Evolutionary conservation across 2,113 vertebrate species (phyloP).

Genomic region (Isurus oxyrinchus): DNA sequence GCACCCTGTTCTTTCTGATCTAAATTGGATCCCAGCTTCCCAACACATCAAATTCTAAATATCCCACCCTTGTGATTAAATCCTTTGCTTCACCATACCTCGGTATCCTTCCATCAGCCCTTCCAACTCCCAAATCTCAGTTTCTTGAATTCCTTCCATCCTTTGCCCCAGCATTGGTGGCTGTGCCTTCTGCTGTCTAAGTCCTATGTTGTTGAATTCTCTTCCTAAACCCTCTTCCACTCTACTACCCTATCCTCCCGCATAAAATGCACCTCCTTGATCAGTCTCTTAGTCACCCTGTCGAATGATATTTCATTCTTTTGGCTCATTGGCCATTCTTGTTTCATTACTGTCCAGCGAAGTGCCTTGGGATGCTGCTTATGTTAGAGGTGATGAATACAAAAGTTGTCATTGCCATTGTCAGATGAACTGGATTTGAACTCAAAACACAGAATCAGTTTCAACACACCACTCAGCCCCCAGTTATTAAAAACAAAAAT

Average conservation of each 20-base stretch:
- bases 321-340: neutral
- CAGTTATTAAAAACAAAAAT: no score
- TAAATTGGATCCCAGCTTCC: neutral
- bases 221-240: neutral
- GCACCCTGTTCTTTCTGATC: neutral
- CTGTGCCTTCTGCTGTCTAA: neutral
- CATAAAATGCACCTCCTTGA: neutral
- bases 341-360: neutral
- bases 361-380: neutral
- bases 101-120: neutral
- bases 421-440: neutral
- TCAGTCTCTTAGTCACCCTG: neutral
- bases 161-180: neutral
- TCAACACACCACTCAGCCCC: no score
- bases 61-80: neutral
- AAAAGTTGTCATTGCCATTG: neutral
- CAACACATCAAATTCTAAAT: neutral
- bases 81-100: neutral
- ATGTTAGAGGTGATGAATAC: neutral
- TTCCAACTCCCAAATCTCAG: neutral
- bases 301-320: neutral
- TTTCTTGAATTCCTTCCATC: neutral
- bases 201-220: neutral
- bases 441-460: neutral
- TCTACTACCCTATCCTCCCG: neutral